Percentiles rank a stretch among this genome's conserved stretches.
These are phyloP conservation scores for Chaetodon trifasciatus DNA, from an alignment of 2,797 vertebrate species.

Conservation along the genomic window DNA sequence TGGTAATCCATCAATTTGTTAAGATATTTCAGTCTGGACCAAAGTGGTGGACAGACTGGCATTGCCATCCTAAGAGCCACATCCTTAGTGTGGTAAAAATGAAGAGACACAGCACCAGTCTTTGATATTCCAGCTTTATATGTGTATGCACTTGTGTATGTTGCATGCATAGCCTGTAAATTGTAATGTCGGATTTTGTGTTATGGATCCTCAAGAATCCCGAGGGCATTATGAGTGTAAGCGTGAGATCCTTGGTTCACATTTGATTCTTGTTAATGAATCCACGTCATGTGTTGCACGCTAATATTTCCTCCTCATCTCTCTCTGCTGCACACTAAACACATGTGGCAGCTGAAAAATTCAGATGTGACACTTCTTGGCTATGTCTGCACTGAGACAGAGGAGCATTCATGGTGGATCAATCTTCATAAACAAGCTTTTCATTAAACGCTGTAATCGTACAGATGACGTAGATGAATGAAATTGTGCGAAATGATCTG, in stretches of 20 bases:
- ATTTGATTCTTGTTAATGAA: constrained; percentile 9
- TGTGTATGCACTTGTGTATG: not conserved
- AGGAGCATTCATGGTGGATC: constrained; percentile 19
- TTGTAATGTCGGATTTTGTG: not conserved
- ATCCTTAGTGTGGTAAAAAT: not conserved
- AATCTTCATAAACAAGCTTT: constrained; percentile 45
- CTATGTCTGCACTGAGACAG: constrained; percentile 35
- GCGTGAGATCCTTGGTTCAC: constrained; percentile 6
- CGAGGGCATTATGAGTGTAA: not conserved
- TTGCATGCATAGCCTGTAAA: not conserved
- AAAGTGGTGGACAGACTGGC: not conserved
- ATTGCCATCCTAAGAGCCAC: too few species aligned
- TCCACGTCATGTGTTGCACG: not conserved
- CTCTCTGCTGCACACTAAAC: constrained; percentile 12
- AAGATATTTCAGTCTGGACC: not conserved
- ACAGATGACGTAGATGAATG: constrained; percentile 40
- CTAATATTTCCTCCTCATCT: not conserved
- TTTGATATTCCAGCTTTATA: not conserved
- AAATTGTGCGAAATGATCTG: constrained; percentile 49
- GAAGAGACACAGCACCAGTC: not conserved
- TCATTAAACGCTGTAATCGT: constrained; percentile 55
- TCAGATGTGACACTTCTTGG: constrained; percentile 27
- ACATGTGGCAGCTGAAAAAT: constrained; percentile 10
- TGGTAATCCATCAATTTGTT: not conserved
- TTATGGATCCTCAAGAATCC: not conserved